phyloP scores from a whole-genome alignment of 2,888 invertebrate species.

The Zygothrica quintamaculata region DNA sequence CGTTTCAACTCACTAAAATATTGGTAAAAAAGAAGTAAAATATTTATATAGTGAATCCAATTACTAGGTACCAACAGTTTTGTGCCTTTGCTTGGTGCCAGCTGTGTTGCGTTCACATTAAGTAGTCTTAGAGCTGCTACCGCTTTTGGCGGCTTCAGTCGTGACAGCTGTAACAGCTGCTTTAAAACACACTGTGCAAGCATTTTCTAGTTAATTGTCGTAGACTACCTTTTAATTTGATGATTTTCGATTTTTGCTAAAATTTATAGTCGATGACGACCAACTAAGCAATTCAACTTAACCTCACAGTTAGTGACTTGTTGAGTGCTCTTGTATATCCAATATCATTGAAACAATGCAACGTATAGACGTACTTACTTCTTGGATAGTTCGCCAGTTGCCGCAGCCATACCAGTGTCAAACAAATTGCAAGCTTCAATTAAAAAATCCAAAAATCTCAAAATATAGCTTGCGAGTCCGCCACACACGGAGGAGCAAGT shows the following conservation, averaged over 20 bases:
- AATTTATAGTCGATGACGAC: constrained; percentile 16
- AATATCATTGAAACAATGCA: constrained; percentile 1
- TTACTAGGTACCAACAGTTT: constrained; percentile 72
- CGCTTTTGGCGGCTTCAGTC: constrained; percentile 1
- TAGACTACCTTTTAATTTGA: constrained; percentile 1
- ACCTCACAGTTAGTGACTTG: constrained; percentile 46
- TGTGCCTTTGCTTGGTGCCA: constrained; percentile 76
- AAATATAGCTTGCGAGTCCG: constrained; percentile 39
- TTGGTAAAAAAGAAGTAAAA: constrained; percentile 11
- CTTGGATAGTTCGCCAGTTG: constrained; percentile 82
- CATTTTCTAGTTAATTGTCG: constrained; percentile 17
- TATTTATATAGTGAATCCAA: neutral
- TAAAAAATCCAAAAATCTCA: constrained; percentile 13
- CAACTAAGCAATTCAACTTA: constrained; percentile 45
- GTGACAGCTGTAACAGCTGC: constrained; percentile 24
- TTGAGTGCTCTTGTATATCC: constrained; percentile 14
- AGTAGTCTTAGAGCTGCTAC: constrained; percentile 21
- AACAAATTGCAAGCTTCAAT: constrained; percentile 8
- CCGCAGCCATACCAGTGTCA: constrained; percentile 70
- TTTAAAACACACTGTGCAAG: constrained; percentile 36
- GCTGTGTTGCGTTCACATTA: constrained; percentile 48
- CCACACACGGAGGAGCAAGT: constrained; percentile 44
- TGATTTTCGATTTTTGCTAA: constrained; percentile 1
- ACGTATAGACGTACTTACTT: constrained; percentile 77
- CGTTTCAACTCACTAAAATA: constrained; percentile 95